Percentiles rank a stretch among this genome's conserved stretches.
These are phyloP conservation scores for Heptranchias perlo DNA, from an alignment of 2,113 vertebrate genomes.

Conservation along the genomic window DNA sequence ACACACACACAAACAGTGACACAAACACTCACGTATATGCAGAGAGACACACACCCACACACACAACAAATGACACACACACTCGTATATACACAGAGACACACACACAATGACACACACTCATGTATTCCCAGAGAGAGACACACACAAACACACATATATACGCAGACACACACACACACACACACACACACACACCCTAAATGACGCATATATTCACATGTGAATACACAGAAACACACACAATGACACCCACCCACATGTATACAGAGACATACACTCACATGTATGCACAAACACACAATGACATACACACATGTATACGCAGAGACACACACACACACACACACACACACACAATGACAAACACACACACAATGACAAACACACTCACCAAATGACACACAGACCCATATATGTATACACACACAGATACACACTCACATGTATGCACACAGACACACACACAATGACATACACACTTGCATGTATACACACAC, in stretches of 20 bases:
- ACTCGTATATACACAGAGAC: neutral
- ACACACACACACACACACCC: neutral
- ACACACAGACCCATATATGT: too few species aligned
- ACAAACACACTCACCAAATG: neutral
- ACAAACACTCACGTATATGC: neutral
- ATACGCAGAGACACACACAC: too few species aligned
- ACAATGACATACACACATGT: neutral
- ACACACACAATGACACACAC: too few species aligned
- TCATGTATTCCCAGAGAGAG: neutral
- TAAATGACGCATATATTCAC: neutral
- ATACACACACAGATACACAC: too few species aligned
- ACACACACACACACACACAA: neutral
- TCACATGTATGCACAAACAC: neutral
- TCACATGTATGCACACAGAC: neutral
- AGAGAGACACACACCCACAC: neutral
- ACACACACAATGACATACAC: too few species aligned
- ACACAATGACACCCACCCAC: too few species aligned
- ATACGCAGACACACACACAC: neutral
- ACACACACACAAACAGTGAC: too few species aligned
- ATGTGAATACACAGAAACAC: neutral
- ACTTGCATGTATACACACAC: neutral
- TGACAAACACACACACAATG: neutral
- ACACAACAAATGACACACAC: too few species aligned
- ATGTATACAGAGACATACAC: neutral
- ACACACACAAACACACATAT: neutral